Evolutionary conservation across 2,888 invertebrate genomes (phyloP).

Genomic region (Meganola albula): DNA sequence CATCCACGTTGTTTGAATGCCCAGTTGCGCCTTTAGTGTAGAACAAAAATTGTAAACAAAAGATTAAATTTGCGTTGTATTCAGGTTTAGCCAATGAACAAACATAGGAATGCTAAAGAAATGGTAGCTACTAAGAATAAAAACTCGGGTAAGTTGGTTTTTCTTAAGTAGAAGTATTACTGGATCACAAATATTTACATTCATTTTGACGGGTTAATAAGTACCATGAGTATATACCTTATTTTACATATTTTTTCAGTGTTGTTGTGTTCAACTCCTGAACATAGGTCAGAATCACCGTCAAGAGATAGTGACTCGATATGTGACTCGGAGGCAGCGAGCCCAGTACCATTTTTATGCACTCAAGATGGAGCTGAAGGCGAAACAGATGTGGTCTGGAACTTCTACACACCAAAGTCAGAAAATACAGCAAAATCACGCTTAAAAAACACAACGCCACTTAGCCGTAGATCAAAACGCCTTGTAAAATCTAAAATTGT

Average conservation of each 20-base stretch:
- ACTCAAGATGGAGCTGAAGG: conserved; percentile 73
- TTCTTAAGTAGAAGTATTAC: too few species aligned
- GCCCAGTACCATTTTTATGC: conserved; percentile 69
- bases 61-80: conserved; percentile 1
- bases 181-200: not conserved
- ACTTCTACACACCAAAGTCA: conserved; percentile 70
- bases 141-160: conserved; percentile 40
- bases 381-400: conserved; percentile 71
- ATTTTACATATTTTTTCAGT: conserved; percentile 52
- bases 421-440: conserved; percentile 39
- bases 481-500: conserved; percentile 41
- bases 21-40: too few species aligned
- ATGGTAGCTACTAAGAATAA: conserved; percentile 58
- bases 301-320: conserved; percentile 65
- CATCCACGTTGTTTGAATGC: too few species aligned
- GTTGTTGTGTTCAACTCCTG: conserved; percentile 63
- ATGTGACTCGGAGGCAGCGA: conserved; percentile 60
- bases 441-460: conserved; percentile 57
- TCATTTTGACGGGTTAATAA: too few species aligned
- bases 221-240: too few species aligned
- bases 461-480: conserved; percentile 54
- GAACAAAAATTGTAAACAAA: too few species aligned
- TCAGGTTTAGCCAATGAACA: conserved; percentile 42
- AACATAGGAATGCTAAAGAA: conserved; percentile 33
- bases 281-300: conserved; percentile 55